Percentiles rank a stretch among this genome's conserved stretches.
Conservation (phyloP, 2,888 invertebrate species). For the Mythimna lalbum region DNA sequence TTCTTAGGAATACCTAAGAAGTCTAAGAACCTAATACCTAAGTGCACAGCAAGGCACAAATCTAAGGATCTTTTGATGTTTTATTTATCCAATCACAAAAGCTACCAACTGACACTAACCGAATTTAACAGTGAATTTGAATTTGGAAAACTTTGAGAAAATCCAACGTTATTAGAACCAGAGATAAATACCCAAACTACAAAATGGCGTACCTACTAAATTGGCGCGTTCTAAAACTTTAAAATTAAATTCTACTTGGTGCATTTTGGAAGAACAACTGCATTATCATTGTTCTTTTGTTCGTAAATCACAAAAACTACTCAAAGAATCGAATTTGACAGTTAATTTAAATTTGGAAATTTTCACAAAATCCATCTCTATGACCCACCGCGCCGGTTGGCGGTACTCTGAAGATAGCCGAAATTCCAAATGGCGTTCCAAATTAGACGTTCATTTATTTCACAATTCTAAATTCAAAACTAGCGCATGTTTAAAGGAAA, state of each 20-base stretch:
- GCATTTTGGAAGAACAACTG: too few species aligned
- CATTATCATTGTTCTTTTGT: too few species aligned
- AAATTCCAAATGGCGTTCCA: background rate
- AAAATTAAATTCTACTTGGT: too few species aligned
- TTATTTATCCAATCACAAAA: background rate
- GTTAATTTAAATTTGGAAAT: conserved; percentile 7
- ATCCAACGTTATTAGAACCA: too few species aligned
- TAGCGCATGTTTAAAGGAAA: conserved; percentile 29
- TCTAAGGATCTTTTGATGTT: too few species aligned
- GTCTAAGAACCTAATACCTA: too few species aligned
- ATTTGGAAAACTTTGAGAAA: background rate
- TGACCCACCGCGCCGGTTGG: too few species aligned
- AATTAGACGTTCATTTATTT: conserved; percentile 1
- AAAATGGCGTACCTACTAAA: background rate
- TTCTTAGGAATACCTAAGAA: too few species aligned
- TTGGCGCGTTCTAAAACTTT: too few species aligned
- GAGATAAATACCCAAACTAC: background rate
- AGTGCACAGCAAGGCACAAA: too few species aligned
- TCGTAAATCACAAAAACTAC: background rate
- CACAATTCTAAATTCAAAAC: conserved; percentile 14
- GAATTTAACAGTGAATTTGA: conserved; percentile 11
- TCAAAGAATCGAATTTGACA: background rate
- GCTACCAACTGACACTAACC: background rate
- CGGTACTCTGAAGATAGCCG: too few species aligned
- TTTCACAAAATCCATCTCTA: background rate